Conservation (phyloP, 2,888 invertebrate genomes). For the Cheilosia urbana region DNA sequence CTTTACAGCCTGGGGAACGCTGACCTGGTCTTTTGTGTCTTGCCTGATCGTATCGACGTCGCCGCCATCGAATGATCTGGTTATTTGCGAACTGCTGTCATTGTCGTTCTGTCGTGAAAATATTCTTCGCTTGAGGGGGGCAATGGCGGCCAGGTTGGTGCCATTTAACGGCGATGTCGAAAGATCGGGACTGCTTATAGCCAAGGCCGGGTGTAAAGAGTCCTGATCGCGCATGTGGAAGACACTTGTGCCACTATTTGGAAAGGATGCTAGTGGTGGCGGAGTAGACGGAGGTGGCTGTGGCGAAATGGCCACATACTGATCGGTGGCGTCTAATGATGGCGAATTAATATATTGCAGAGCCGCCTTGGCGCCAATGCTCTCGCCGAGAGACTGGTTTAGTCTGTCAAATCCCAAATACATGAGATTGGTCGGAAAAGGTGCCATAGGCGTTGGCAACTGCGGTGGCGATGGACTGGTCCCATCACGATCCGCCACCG, state of each 20-base stretch:
- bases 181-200: constrained; percentile 65
- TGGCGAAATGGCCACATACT: constrained; percentile 34
- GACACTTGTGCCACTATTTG: constrained; percentile 75
- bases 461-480: constrained; percentile 82
- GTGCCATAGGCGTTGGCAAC: constrained; percentile 83
- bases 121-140: constrained; percentile 48
- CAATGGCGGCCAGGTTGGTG: constrained; percentile 3
- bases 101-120: constrained; percentile 43
- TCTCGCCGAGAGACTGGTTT: constrained; percentile 76
- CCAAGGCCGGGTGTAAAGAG: constrained; percentile 78
- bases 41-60: constrained; percentile 33
- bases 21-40: constrained; percentile 14
- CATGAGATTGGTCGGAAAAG: constrained; percentile 82
- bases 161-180: constrained; percentile 40
- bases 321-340: constrained; percentile 49
- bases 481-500: constrained; percentile 30
- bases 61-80: constrained; percentile 75
- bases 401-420: constrained; percentile 82
- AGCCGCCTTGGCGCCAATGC: constrained; percentile 33
- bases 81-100: constrained; percentile 34
- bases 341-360: constrained; percentile 74
- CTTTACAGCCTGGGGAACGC: constrained; percentile 24
- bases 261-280: constrained; percentile 71
- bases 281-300: constrained; percentile 33
- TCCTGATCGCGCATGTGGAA: constrained; percentile 78